Evolutionary conservation across 2,797 vertebrate genomes (phyloP).

Genomic region (Brotogeris chrysoptera): DNA sequence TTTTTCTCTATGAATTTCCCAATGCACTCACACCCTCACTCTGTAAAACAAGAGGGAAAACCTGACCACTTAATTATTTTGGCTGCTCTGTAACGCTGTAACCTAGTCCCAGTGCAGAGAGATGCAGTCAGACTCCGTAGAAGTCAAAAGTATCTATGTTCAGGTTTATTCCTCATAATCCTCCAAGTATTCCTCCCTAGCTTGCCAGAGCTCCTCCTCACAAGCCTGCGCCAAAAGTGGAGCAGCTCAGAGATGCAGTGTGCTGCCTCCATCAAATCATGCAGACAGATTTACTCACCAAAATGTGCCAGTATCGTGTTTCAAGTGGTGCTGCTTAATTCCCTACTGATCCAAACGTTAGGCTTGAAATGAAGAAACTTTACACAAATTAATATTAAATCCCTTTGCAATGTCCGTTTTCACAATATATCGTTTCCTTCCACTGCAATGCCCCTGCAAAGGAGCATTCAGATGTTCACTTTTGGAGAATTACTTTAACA

Average conservation of each 20-base stretch:
- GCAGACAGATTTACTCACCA: fast-evolving
- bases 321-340: not conserved
- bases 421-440: not conserved
- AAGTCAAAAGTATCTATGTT: not conserved
- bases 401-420: not conserved
- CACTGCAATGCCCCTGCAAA: not conserved
- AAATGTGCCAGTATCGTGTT: not conserved
- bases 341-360: not conserved
- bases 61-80: not conserved
- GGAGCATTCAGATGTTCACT: not conserved
- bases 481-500: not conserved
- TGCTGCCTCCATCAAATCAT: not conserved
- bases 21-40: not conserved
- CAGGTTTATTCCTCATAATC: not conserved
- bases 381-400: not conserved
- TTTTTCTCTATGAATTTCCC: not conserved
- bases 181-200: not conserved
- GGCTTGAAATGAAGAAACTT: not conserved
- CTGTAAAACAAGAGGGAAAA: not conserved
- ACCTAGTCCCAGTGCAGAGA: not conserved
- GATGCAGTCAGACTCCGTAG: not conserved
- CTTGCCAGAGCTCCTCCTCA: not conserved
- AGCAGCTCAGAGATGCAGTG: not conserved
- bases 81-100: not conserved
- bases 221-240: not conserved